Percentiles rank a stretch among this genome's conserved stretches.
Conservation (phyloP, 2,888 invertebrate genomes). For the Drosophila setosimentum region DNA sequence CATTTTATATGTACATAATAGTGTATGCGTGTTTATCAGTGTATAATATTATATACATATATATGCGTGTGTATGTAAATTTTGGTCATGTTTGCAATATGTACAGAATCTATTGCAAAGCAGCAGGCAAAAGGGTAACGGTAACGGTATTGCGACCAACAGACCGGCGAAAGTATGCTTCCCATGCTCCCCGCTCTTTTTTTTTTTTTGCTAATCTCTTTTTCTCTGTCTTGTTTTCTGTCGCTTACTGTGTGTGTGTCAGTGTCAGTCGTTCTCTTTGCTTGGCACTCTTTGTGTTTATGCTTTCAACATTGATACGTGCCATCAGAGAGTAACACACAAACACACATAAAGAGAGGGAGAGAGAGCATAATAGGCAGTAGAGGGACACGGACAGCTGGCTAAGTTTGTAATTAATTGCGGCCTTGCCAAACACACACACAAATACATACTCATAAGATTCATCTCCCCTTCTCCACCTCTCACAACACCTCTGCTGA, state of each 20-base stretch:
- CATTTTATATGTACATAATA: slow-evolving; percentile 25
- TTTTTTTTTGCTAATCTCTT: slow-evolving; percentile 3
- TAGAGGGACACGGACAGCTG: slow-evolving; percentile 65
- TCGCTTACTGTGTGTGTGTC: slow-evolving; percentile 3
- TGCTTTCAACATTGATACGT: slow-evolving; percentile 77
- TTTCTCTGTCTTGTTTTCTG: slow-evolving; percentile 1
- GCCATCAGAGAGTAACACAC: slow-evolving; percentile 57
- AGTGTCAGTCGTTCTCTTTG: slow-evolving; percentile 37
- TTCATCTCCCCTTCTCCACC: slow-evolving; percentile 8
- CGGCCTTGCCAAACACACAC: slow-evolving; percentile 71
- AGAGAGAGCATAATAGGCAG: slow-evolving; percentile 11
- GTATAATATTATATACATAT: slow-evolving; percentile 32
- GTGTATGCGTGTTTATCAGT: not conserved
- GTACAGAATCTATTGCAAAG: slow-evolving; percentile 50
- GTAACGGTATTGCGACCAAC: slow-evolving; percentile 45
- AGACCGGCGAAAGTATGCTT: slow-evolving; percentile 57
- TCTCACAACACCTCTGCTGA: slow-evolving; percentile 9
- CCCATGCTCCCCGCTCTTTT: slow-evolving; percentile 17
- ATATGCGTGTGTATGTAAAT: slow-evolving; percentile 29
- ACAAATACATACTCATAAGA: slow-evolving; percentile 1
- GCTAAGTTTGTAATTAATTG: slow-evolving; percentile 79
- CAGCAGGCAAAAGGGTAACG: slow-evolving; percentile 35
- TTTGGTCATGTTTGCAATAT: slow-evolving; percentile 52
- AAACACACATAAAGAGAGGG: slow-evolving; percentile 14
- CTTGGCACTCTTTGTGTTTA: slow-evolving; percentile 64